Base-by-base conservation (phyloP, 2,113 vertebrate genomes). In the Platycercus adscitus region DNA sequence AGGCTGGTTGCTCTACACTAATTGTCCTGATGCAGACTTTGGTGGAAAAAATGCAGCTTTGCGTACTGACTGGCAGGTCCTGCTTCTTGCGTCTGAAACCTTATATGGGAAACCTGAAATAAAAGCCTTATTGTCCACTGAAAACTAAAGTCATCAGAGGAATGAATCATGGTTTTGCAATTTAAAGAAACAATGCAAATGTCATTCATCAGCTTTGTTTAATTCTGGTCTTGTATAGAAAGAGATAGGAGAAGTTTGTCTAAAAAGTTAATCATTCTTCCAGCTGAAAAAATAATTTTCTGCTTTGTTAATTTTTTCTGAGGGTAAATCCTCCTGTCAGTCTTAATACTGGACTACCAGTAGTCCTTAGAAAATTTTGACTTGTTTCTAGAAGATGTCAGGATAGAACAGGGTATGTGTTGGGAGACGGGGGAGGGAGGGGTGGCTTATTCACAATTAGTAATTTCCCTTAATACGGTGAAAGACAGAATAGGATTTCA, bases 1-100 rank as follows among this genome's bases (percentile, higher is more conserved):
- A 6, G 24, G 26, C 43, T 41, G 20, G 29, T 5, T 81, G 41
- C 19, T 75, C 41, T 46, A 2, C 50, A 13, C 0, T 0, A 75
- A 41, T 58, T 37, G 46, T 55, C 64, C 76, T 46, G 25, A 17
- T 63, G 39, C 31, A 63, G 50, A 49, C 10, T 37, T 26, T 3
- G 46, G n/a, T 41, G 66, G 63, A 61, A 49, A 28, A 58, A 41
- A 50, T 6, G 16, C 25, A 60, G 33, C 11, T 78, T 58, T 58
- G 29, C 29, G 4, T 17, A 8, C 10, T 19, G 21, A 26, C 49
- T 47, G 64, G 17, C 58, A 17, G 17, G n/a, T 77, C 35, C 23
- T 29, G 10, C 19, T 81, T 39, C 47, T 24, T 33, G 7, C 5
- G 49, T 52, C 76, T 41, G 39, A 55, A 49, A 21, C 33, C 23